Conservation (phyloP, 2,797 vertebrate genomes). For the Phoebastria nigripes region DNA sequence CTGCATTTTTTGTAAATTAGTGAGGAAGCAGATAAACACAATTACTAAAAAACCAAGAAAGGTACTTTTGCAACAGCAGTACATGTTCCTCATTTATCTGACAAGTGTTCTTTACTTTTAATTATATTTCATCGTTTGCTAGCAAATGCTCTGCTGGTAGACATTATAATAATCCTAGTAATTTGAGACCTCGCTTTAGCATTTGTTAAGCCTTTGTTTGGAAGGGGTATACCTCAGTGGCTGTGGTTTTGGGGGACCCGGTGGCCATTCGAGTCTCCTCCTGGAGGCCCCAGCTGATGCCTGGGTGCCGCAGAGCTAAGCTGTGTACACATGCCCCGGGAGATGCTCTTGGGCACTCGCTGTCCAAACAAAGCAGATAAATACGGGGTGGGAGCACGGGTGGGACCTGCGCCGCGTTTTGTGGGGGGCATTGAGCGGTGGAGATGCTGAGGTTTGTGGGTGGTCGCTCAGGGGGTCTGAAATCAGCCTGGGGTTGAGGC, state of each 20-base stretch:
- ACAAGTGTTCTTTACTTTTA: slow-evolving; percentile 56
- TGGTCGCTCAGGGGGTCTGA: neutral
- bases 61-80: slow-evolving; percentile 25
- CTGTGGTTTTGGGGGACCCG: neutral
- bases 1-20: slow-evolving; percentile 62
- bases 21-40: slow-evolving; percentile 64
- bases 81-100: slow-evolving; percentile 33
- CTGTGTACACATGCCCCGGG: neutral
- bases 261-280: neutral
- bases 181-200: neutral
- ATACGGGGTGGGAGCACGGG: rapidly evolving
- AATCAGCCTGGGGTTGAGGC: neutral
- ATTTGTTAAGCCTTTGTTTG: neutral
- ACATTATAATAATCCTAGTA: neutral
- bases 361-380: neutral
- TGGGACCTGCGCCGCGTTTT: rapidly evolving
- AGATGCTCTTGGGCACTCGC: rapidly evolving
- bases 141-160: neutral
- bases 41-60: slow-evolving; percentile 30
- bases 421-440: no score
- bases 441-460: neutral
- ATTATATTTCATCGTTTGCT: slow-evolving; percentile 31
- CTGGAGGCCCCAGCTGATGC: neutral
- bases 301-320: neutral
- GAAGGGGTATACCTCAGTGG: neutral